Conservation (phyloP, 2,888 invertebrate species). For the Drosophila merina region DNA sequence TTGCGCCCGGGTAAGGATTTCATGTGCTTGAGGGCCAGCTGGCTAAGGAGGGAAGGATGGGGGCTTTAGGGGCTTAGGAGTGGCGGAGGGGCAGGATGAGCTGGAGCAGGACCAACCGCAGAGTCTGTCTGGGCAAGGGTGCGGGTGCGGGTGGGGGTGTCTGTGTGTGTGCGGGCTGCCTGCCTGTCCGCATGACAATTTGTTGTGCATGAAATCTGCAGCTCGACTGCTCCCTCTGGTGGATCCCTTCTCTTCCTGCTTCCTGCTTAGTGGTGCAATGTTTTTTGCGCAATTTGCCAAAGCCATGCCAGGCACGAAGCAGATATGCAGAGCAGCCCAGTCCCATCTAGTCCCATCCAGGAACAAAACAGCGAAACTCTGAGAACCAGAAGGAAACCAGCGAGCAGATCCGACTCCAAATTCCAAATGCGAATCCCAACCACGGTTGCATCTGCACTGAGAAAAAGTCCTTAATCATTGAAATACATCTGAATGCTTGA, state of each 20-base stretch:
- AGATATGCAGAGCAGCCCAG: conserved; percentile 48
- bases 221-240: conserved; percentile 18
- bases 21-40: conserved; percentile 70
- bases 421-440: conserved; percentile 20
- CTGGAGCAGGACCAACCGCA: conserved; percentile 67
- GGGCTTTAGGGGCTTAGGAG: not conserved
- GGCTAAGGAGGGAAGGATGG: not conserved
- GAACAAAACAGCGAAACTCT: conserved; percentile 16
- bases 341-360: conserved; percentile 3
- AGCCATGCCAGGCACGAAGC: conserved; percentile 70
- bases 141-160: conserved; percentile 29
- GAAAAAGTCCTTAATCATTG: conserved; percentile 1
- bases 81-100: not conserved
- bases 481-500: not conserved
- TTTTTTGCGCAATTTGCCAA: conserved; percentile 77
- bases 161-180: conserved; percentile 58
- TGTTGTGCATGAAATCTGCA: conserved; percentile 76
- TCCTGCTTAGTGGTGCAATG: conserved; percentile 56
- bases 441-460: conserved; percentile 22
- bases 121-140: conserved; percentile 40
- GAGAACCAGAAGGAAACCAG: conserved; percentile 29
- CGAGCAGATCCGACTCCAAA: conserved; percentile 50
- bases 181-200: conserved; percentile 78
- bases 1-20: conserved; percentile 76
- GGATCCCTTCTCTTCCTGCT: conserved; percentile 30